Evolutionary conservation across 35 echinoderm and acorn worm species (phyloP), one percentile per base, ranked within the genome.

Genomic region (Holothuria glaberrima): DNA sequence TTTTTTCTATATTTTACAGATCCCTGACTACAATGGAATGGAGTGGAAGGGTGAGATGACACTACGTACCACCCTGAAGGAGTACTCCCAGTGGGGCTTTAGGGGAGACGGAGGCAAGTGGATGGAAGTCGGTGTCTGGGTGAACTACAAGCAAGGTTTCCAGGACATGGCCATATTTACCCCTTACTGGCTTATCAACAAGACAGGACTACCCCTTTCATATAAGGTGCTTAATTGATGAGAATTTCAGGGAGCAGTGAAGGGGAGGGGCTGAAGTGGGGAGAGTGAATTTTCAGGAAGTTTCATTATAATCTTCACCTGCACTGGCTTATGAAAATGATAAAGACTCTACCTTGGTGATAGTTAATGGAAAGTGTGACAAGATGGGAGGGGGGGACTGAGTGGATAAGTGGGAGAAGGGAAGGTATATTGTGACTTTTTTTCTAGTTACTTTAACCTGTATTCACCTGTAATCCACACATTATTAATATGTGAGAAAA

Each of bases 41-140:
- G 96, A 98, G 9, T 98, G 96, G 96, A 68, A 84, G 10, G 93
- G 93, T 30, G 93, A 98, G 83, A 98, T 98, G 82, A 98, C 96
- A 45, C 56, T 98, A 4, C 62, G 96, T 9, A 85, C 86, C 61
- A 90, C 90, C 29, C 52, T 98, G 31, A 94, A 98, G 58, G 90
- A 94, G 75, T 94, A 91, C 18, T 98, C 89, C 35, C 93, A 94
- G 88, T 90, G 91, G 83, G 93, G 93, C 6, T 94, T 94, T 92
- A 89, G 83, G 38, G 95, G 95, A 18, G 89, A 80, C 6, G 86
- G 38, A 21, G 91, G 81, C 21, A 92, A 92, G 71, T 88, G 79
- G 90, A 88, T 94, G 21, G 96, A 98, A 81, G 79, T 93, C 27
- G 96, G 96, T 38, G 96, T 98, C 22, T 92, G 88, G 87, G 94